Evolutionary conservation across 2,113 vertebrate genomes (phyloP).

Genomic region (Perca schrenkii): DNA sequence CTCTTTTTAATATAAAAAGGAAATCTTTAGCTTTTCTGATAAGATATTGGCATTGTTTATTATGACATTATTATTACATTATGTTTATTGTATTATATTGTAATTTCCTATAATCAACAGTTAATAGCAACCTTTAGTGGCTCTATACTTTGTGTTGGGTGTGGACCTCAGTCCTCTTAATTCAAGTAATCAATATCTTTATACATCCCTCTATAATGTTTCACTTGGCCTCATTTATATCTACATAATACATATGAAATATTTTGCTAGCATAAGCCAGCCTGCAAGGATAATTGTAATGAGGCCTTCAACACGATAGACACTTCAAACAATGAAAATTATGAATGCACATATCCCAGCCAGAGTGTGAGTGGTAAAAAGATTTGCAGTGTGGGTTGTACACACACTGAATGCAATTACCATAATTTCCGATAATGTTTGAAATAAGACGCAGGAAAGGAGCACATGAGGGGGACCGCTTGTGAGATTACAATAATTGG

Average conservation of each 20-base stretch:
- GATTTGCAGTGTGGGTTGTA: constrained; percentile 43
- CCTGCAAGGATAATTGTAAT: constrained; percentile 33
- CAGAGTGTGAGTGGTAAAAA: constrained; percentile 33
- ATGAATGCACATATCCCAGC: constrained; percentile 47
- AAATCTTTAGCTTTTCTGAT: background rate
- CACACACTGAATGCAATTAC: constrained; percentile 67
- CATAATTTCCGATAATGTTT: constrained; percentile 72
- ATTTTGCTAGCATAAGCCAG: constrained; percentile 8
- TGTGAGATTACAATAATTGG: constrained; percentile 68
- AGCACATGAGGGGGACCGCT: constrained; percentile 49
- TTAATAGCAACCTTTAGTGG: background rate
- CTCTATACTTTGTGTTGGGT: background rate
- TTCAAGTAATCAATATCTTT: constrained; percentile 10
- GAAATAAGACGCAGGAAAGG: constrained; percentile 59
- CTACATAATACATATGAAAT: constrained; percentile 21
- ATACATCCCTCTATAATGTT: background rate
- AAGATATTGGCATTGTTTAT: background rate
- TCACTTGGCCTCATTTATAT: constrained; percentile 14
- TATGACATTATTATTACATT: background rate
- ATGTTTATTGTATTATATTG: background rate
- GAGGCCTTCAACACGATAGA: constrained; percentile 39
- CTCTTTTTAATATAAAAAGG: background rate
- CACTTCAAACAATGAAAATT: constrained; percentile 69
- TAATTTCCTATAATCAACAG: background rate
- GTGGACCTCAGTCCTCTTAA: background rate